Evolutionary conservation across 2,113 vertebrate species (phyloP), one percentile per base, ranked within the genome.

Genomic region (Dicaeum eximium): DNA sequence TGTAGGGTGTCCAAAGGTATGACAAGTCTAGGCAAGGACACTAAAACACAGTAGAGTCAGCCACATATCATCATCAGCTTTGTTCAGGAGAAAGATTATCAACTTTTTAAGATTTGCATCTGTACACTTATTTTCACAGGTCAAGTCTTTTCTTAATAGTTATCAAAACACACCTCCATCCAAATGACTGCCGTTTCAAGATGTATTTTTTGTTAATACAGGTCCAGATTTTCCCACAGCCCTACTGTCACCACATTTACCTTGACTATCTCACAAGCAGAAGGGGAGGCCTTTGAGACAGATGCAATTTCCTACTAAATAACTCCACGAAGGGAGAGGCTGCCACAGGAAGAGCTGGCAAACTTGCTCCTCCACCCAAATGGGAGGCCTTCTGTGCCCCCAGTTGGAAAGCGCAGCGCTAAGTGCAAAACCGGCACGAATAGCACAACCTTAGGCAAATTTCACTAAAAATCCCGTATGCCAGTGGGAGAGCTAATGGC

Each of bases 341-440:
- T 0, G 6, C 24, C 1, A 1, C 38, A 57, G 51, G 28, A 88
- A 53, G 23, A 45, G 72, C 53, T 45, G 28, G 38, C 30, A 69
- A 33, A 47, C 56, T 84, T 2, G 0, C 13, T 77, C 19, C 15
- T 24, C 2, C 10, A 27, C 3, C 15, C 1, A 0, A 38, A 47
- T 1, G 14, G 17, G 67, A 90, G 81, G 47, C 30, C 18, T 74
- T 51, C 71, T 40, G 24, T 22, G 31, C 17, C 40, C 74, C 64
- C 31, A n/a, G 5, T 1, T 65, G 45, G 22, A 61, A 93, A 90
- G 7, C 9, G 16, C 28, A 71, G 48, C 17, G 3, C 0, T 8
- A 67, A 70, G 13, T 18, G n/a, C 23, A 75, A 92, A 85, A 69
- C 4, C 40, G 21, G 57, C 65, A 69, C 11, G n/a, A 73, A 64